Evolutionary conservation across 1,140 invertebrate species (phyloP), one percentile per base, ranked within the genome.

Genomic region (Lucilia cuprina): DNA sequence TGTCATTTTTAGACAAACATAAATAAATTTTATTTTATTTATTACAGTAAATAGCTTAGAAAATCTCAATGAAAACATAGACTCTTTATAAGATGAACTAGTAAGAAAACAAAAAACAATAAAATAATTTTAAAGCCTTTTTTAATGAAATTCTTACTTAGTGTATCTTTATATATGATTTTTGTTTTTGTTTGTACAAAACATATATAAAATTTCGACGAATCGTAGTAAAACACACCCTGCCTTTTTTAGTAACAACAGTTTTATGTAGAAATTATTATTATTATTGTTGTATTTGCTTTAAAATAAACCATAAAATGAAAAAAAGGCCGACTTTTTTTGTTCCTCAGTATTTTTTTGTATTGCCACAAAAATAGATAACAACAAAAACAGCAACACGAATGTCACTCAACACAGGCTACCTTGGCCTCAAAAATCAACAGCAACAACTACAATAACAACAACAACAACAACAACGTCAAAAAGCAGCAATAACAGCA

Each of bases 361-460:
- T 21, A 19, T 50, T n/a, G 77, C 77, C 77, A 80, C 77, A 80
- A 80, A 80, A 80, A 80, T 80, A 80, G 77, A 80, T 80, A 80
- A 80, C 77, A 80, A 49, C 77, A 49, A 49, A 25, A 25, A 13
- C 77, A 49, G 21, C 77, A 80, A 49, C 77, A 80, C 41, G 77
- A 80, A 80, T 80, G 77, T 80, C 77, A 80, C 77, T 80, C 77
- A 80, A 80, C 77, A 80, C 77, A 50, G 77, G 77, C 77, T 49
- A 80, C 77, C 77, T 80, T 80, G 77, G 77, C 77, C 77, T 80
- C 77, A 80, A 80, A 78, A 80, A 80, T 47, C 77, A 21, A 70
- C 65, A 70, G n/a, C 65, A 70, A n/a, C 65, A 70, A 70, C n/a
- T 70, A 70, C 19, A 70, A 70, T 14, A 60, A n/a, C 14, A 60